Conservation (phyloP, 1,140 invertebrate genomes). For the Pemphigus obesinymphae region DNA sequence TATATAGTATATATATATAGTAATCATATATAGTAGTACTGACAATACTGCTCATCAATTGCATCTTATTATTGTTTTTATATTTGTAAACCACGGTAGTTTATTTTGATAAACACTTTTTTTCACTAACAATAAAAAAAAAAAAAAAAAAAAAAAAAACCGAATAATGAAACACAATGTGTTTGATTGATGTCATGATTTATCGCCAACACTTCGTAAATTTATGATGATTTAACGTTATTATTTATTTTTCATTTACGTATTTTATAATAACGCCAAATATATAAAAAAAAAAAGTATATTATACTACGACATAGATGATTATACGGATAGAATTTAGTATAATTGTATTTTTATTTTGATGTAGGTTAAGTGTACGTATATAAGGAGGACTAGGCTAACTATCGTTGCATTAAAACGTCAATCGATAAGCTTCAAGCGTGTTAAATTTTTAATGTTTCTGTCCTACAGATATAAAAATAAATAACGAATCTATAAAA, state of each 20-base stretch:
- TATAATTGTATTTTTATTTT: neutral
- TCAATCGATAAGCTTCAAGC: neutral
- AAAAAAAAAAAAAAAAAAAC: too few relatives aligned
- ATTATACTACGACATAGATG: too few relatives aligned
- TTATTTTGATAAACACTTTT: neutral
- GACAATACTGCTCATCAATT: too few relatives aligned
- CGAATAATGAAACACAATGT: too few relatives aligned
- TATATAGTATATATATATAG: too few relatives aligned
- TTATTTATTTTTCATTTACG: neutral
- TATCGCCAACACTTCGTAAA: neutral
- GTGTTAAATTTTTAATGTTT: neutral
- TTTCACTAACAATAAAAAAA: neutral
- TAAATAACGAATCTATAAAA: neutral
- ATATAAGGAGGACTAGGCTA: too few relatives aligned
- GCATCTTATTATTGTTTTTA: neutral
- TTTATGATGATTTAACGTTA: neutral
- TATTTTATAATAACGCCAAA: neutral
- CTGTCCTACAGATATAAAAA: neutral
- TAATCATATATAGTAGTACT: too few relatives aligned
- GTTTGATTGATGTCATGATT: too few relatives aligned
- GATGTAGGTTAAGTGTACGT: neutral
- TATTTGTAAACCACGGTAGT: neutral
- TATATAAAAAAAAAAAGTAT: neutral
- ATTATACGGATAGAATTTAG: neutral
- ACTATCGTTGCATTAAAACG: neutral